Percentiles rank a stretch among this genome's conserved stretches.
Conservation (phyloP, 2,888 invertebrate species). For the Hyposoter dolosus region DNA sequence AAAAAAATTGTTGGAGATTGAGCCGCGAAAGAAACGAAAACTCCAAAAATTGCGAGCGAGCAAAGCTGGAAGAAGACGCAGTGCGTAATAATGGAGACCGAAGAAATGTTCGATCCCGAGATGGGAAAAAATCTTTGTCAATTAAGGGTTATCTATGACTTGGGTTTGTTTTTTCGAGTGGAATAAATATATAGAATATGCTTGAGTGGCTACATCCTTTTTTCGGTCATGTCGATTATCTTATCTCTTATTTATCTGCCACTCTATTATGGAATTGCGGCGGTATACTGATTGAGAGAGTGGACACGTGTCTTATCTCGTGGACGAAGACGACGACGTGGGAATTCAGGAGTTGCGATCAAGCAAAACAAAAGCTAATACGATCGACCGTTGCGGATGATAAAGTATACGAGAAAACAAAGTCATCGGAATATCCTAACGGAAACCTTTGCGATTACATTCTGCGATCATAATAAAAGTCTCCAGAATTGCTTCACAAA, state of each 20-base stretch:
- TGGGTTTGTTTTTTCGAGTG: conserved; percentile 45
- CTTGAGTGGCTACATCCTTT: conserved; percentile 23
- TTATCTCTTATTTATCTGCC: conserved; percentile 36
- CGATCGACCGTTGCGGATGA: conserved; percentile 48
- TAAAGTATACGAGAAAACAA: background rate
- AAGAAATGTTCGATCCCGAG: conserved; percentile 14
- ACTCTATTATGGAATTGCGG: conserved; percentile 27
- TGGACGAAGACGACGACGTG: conserved; percentile 21
- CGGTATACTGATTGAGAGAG: background rate
- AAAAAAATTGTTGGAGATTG: too few relatives aligned
- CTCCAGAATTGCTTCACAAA: background rate
- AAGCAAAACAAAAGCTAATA: conserved; percentile 49
- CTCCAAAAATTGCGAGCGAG: background rate
- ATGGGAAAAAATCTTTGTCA: conserved; percentile 3
- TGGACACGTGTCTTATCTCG: conserved; percentile 58
- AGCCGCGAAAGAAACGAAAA: too few relatives aligned
- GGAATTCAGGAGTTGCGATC: conserved; percentile 44
- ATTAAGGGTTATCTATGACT: conserved; percentile 31
- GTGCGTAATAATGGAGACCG: conserved; percentile 21
- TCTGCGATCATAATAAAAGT: background rate
- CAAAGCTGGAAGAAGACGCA: background rate
- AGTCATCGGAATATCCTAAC: conserved; percentile 18
- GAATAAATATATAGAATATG: conserved; percentile 19
- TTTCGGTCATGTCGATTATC: conserved; percentile 19
- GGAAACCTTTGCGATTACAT: background rate